Evolutionary conservation across 2,888 invertebrate species (phyloP), one percentile per base, ranked within the genome.

Genomic region (Hipparchia sbordonii): DNA sequence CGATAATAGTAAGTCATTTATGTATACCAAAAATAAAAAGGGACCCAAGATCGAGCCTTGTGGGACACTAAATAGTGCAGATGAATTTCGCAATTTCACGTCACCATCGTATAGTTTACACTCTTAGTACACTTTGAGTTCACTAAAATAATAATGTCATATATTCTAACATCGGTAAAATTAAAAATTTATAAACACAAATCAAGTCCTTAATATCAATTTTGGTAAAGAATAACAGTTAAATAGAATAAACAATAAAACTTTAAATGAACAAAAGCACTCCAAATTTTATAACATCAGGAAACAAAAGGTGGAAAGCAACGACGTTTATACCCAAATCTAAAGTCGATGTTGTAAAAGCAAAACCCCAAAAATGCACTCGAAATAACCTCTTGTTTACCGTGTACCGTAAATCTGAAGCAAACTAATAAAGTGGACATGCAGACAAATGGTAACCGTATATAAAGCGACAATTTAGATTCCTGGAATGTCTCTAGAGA

Each of bases 401-500:
- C 81, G 81, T 76, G 67, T 48, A 79, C 78, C 83, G 84, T 90
- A 90, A 91, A 91, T 91, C 89, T 86, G 79, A 78, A 77, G 76
- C 79, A 79, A 82, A 84, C 86, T 85, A 90, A 89, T 89, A 89
- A 89, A 89, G 82, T 79, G 82, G 89, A 89, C 89, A 84, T 84
- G 84, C 87, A 86, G 88, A 90, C 89, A 89, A 89, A 90, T 89
- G 88, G 79, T 77, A 79, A 78, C 79, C 81, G 81, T 85, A 84
- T 82, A 81, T 84, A 84, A 82, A 81, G 83, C 79, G 79, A 87
- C 88, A 87, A 89, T 90, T 90, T 89, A 89, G 84, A 91, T 91
- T 90, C 88, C 81, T 80, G 73, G 75, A 74, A 77, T 76, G 77
- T 77, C 80, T 74, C 77, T 57, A 57, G 78, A 77, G 80, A 79